Base-by-base conservation (phyloP, 2,797 vertebrate genomes). In the Leontocebus nigricollis region DNA sequence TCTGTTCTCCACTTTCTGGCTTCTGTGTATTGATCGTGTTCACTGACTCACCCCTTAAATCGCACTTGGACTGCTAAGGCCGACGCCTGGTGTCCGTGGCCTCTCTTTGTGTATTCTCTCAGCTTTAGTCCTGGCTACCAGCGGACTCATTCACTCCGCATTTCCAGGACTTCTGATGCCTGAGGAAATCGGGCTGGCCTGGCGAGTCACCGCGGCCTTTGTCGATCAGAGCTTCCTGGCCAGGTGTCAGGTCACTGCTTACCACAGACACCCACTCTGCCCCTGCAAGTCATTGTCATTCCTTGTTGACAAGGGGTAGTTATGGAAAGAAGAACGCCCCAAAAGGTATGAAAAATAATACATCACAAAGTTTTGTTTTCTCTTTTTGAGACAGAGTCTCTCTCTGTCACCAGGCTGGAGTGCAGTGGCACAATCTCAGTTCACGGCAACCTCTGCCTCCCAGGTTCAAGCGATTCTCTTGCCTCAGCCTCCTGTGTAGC, bases 21-120 rank as follows among this genome's bases (percentile, higher is more conserved):
- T 75, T 86, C 39, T 81, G 75, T 13, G 83, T 11, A 33, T 70
- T 27, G 17, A n/a, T 13, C 26, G 15, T 17, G 39, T 73, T 4
- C 46, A 27, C 19, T 44, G 33, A 64, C 39, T 22, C 52, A 64
- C 61, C n/a, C 2, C 36, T 30, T 57, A 41, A n/a, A 13, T 39
- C 20, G 17, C 41, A 27, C 26, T 3, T 9, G 52, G 24, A 12
- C 59, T 33, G 22, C 50, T 0, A 26, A 33, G 15, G 20, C 17
- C 15, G n/a, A 22, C 36, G 0, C 39, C 30, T 36, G 0, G 7
- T 27, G 27, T 48, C 48, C 2, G 20, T 15, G 33, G 14, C 44
- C 84, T 77, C 33, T 39, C 55, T 79, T 8, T 19, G 17, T 50
- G 55, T 26, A 24, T 67, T 67, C 55, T 48, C 46, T 48, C 39